Base-by-base conservation (phyloP, 2,113 vertebrate genomes). In the Ochotona curzoniae region DNA sequence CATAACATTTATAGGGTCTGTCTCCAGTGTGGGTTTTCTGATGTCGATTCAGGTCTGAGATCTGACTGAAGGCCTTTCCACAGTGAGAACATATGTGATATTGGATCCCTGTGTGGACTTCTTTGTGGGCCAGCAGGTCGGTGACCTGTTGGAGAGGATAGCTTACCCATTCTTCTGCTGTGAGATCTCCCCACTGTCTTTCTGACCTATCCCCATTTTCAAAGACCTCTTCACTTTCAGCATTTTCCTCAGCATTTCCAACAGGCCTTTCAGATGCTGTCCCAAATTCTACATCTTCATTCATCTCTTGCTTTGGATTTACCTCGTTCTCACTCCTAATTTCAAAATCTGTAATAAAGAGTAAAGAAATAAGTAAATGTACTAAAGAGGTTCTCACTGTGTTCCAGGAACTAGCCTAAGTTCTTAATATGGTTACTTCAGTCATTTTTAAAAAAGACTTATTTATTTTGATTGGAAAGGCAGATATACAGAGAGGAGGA, bases 31-130 rank as follows among this genome's bases (percentile, higher is more conserved):
- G 97, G 13, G 96, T 97, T 75, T 97, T 96, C 93, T 96, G 96
- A 94, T 97, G 96, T 26, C 96, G 91, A 73, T 96, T 96, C 38
- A 97, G 96, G 89, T 97, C 96, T 70, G 97, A 97, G 44, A 96
- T 97, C 89, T 97, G 96, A 89, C 95, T 89, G 61, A 97, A 97
- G 66, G 96, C 96, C 83, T 97, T 97, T 69, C 96, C 96, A 75
- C 97, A 97, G 7, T 97, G 96, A 67, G 96, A 96, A 51, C 97
- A 97, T 81, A 97, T 97, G 44, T 97, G 96, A 28, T 96, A 97
- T 7, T 8, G 86, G 51, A 96, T 96, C 66, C 91, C 93, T 51
- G 94, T 67, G 74, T 95, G 96, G 38, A 83, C 96, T 63, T 97
- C 97, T 82, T 95, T 96, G 84, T 97, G 95, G n/a, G 95, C 96